A percentile compares a stretch with the other conserved stretches of the same genome.
phyloP scores from a whole-genome alignment of 2,113 vertebrate genomes.

The Corythornis vintsioides region DNA sequence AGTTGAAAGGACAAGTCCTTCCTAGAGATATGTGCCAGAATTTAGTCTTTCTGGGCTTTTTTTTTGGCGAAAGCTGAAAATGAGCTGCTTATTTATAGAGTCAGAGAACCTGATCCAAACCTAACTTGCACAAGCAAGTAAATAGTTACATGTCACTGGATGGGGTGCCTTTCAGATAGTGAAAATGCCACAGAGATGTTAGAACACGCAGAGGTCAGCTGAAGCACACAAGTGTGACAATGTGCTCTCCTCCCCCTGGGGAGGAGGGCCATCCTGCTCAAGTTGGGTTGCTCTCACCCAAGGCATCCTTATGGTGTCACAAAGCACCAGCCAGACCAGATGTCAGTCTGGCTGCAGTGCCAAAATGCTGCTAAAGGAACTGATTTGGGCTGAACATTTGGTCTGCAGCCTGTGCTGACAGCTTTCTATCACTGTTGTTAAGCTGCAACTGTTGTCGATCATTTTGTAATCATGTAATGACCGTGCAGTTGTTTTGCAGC shows the following conservation, averaged over 20 bases:
- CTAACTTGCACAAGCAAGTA: not conserved
- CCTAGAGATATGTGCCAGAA: not conserved
- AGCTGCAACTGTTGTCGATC: not conserved
- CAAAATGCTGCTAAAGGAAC: not conserved
- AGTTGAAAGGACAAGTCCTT: not conserved
- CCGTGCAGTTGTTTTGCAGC: not conserved
- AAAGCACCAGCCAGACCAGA: not conserved
- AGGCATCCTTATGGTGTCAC: not conserved
- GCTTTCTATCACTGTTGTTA: not conserved
- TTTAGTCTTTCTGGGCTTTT: not conserved
- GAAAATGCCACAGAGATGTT: not conserved
- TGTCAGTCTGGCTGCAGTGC: not conserved
- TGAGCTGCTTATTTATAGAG: not conserved
- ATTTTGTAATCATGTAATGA: not conserved
- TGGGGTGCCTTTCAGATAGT: not conserved
- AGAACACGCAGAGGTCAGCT: not conserved
- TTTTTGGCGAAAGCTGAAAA: not conserved
- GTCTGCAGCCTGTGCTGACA: not conserved
- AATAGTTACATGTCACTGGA: not conserved
- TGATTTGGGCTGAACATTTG: not conserved
- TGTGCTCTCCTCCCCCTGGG: not conserved
- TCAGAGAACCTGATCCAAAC: not conserved
- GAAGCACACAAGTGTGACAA: rapidly evolving
- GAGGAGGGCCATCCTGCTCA: not conserved
- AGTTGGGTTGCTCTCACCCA: rapidly evolving